These are phyloP conservation scores for Synanthedon myopaeformis DNA, from an alignment of 2,888 invertebrate genomes.

Conservation along the genomic window DNA sequence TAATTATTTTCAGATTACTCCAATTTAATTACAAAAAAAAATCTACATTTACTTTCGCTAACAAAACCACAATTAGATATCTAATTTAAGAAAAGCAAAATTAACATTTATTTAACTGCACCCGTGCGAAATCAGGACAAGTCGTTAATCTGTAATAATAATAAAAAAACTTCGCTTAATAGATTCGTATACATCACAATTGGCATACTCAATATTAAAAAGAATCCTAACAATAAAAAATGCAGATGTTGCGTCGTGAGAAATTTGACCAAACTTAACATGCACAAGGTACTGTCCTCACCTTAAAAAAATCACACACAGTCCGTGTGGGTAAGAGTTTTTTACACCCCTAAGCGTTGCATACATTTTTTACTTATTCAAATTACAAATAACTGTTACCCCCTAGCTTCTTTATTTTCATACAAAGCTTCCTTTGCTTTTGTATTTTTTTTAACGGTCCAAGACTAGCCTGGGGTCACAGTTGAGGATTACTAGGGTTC, in stretches of 20 bases:
- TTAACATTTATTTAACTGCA: too few relatives aligned
- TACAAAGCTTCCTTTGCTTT: constrained; percentile 57
- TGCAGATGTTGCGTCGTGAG: constrained; percentile 38
- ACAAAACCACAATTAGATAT: too few relatives aligned
- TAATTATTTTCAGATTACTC: too few relatives aligned
- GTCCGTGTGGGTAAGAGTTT: constrained; percentile 28
- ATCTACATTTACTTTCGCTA: too few relatives aligned
- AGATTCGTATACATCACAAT: too few relatives aligned
- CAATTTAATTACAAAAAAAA: too few relatives aligned
- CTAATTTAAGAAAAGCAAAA: too few relatives aligned
- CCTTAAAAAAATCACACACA: constrained; percentile 52
- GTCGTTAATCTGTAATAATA: too few relatives aligned
- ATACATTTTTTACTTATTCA: constrained; percentile 44
- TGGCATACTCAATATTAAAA: background rate
- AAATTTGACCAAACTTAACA: constrained; percentile 51
- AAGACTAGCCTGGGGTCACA: constrained; percentile 58
- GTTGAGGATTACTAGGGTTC: constrained; percentile 56
- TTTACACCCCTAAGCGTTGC: constrained; percentile 53
- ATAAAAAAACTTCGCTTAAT: too few relatives aligned
- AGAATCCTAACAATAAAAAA: background rate
- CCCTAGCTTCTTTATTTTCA: constrained; percentile 47
- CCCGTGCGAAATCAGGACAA: too few relatives aligned
- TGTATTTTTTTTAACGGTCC: constrained; percentile 57
- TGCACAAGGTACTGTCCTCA: constrained; percentile 36
- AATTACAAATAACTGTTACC: constrained; percentile 53